Percentiles rank a stretch among this genome's conserved stretches.
phyloP scores from a whole-genome alignment of 2,888 invertebrate genomes.

The Synanthedon vespiformis region DNA sequence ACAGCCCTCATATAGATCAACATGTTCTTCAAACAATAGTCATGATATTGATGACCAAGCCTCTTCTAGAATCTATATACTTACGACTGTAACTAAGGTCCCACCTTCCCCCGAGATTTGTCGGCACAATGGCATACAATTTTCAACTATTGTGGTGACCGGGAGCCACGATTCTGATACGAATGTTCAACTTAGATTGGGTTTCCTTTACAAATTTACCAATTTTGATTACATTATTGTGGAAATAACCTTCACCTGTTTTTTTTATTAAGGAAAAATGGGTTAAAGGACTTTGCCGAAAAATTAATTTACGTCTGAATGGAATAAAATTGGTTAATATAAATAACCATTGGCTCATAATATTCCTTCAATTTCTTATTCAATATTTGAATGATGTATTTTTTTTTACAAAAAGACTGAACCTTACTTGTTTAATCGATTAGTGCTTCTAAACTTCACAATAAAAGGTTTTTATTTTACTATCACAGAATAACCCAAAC shows the following conservation, averaged over 20 bases:
- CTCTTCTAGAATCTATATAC: not conserved
- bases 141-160: slow-evolving; percentile 34
- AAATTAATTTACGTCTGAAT: too few relatives aligned
- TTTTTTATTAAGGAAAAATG: not conserved
- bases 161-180: slow-evolving; percentile 19
- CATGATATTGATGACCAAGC: not conserved
- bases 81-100: not conserved
- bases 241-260: not conserved
- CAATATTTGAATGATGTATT: too few relatives aligned
- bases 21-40: too few relatives aligned
- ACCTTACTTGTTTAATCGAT: too few relatives aligned
- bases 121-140: slow-evolving; percentile 34
- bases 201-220: slow-evolving; percentile 18
- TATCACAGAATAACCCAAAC: too few relatives aligned
- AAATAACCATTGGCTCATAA: too few relatives aligned
- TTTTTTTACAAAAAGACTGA: too few relatives aligned
- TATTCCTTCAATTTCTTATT: too few relatives aligned
- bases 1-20: too few relatives aligned
- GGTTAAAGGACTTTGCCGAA: not conserved
- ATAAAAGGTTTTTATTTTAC: too few relatives aligned
- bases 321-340: too few relatives aligned
- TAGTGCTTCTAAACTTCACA: too few relatives aligned
- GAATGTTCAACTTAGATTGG: slow-evolving; percentile 37
- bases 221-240: slow-evolving; percentile 7
- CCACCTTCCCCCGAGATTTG: slow-evolving; percentile 22